Evolutionary conservation across 2,113 vertebrate genomes (phyloP).

Genomic region (Chlamydotis undulata): DNA sequence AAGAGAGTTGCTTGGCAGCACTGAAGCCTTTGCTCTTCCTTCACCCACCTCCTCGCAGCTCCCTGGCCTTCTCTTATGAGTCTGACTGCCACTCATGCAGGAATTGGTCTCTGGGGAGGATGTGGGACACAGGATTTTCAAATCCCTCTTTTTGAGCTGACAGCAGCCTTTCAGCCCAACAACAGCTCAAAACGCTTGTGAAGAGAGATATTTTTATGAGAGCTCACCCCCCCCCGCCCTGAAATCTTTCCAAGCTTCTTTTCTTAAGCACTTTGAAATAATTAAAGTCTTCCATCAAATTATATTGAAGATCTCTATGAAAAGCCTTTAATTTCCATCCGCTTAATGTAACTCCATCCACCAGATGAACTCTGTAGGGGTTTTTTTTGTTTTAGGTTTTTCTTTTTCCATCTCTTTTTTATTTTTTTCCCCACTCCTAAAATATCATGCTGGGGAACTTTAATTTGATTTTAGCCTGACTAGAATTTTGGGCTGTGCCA

Average conservation of each 20-base stretch:
- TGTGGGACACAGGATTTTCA: not conserved
- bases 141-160: conserved; percentile 12
- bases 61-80: not conserved
- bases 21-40: not conserved
- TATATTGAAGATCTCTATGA: conserved; percentile 71
- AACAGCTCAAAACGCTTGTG: conserved; percentile 15
- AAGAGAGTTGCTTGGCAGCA: not conserved
- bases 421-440: not conserved
- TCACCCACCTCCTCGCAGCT: not conserved
- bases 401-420: not conserved
- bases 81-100: conserved; percentile 5
- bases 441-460: conserved; percentile 50
- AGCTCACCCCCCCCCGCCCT: not conserved
- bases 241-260: conserved; percentile 68
- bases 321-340: conserved; percentile 78
- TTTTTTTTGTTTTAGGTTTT: conserved; percentile 31
- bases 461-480: conserved; percentile 55
- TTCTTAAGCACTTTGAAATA: conserved; percentile 72
- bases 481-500: not conserved
- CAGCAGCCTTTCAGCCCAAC: conserved; percentile 36
- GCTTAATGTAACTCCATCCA: conserved; percentile 71
- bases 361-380: conserved; percentile 63
- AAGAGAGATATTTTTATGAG: conserved; percentile 62
- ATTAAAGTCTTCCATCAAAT: conserved; percentile 82
- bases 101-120: conserved; percentile 22